Evolutionary conservation across 1,140 invertebrate species (phyloP).

Genomic region (Hylyphantes graminicola): DNA sequence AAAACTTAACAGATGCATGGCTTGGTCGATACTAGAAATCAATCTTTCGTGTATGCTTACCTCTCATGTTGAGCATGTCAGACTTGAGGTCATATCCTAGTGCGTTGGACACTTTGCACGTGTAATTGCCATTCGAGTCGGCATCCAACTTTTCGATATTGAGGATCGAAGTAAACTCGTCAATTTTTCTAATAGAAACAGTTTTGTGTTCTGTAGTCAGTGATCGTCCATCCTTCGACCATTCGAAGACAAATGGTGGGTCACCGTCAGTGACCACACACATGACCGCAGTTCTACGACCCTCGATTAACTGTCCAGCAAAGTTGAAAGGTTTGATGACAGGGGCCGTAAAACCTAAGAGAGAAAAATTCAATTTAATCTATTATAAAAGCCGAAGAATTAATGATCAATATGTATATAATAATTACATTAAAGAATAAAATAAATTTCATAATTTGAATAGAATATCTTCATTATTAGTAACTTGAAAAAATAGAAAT

Average conservation of each 20-base stretch:
- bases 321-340: conserved; percentile 58
- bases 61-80: conserved; percentile 44
- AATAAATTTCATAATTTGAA: neutral
- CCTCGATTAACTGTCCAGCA: conserved; percentile 74
- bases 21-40: no score
- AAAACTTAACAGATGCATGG: no score
- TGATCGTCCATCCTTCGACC: conserved; percentile 55
- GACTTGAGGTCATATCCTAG: conserved; percentile 29
- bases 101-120: conserved; percentile 17
- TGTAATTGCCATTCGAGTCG: conserved; percentile 44
- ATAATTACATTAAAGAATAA: neutral
- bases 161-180: conserved; percentile 10
- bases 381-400: no score
- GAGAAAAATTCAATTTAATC: neutral
- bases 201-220: neutral
- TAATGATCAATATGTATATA: no score
- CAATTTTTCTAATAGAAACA: neutral
- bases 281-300: conserved; percentile 74
- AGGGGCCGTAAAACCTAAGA: conserved; percentile 24
- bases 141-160: conserved; percentile 1
- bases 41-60: neutral
- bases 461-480: no score
- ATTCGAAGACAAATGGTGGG: conserved; percentile 61
- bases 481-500: no score
- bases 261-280: conserved; percentile 62